Evolutionary conservation across 2,888 invertebrate species (phyloP), one percentile per base, ranked within the genome.

Genomic region (Heliconius charithonia): DNA sequence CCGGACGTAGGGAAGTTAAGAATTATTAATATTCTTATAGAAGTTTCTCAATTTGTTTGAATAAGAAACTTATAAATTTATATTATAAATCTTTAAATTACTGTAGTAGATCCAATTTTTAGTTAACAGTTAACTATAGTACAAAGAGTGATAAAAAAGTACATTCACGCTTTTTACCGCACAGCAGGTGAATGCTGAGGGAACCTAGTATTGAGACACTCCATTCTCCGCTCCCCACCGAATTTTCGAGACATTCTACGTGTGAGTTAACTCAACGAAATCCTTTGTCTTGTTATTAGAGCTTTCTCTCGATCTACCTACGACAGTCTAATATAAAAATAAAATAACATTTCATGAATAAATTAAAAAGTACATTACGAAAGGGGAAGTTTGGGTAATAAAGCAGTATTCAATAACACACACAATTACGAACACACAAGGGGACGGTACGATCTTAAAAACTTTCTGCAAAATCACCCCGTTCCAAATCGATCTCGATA

Each of bases 381-480:
- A 45, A 69, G 9, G 45, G 9, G 12, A 1, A 10, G 16, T 7
- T 2, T 25, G 25, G 16, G 66, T 37, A 32, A 19, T 29, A 16
- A 25, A n/a, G 62, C 16, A 41, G 45, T 74, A 74, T 74, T 74
- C 45, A 74, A 74, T 74, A 74, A 65, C 63, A 29, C 45, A 65
- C 62, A 27, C 65, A 74, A 65, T 74, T 45, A 45, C 63, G 22
- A 74, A 74, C 41, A 65, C 74, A 45, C 74, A 22, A 74, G 74
- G 65, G 74, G 27, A 22, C 74, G 74, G 63, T 74, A 63, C 73
- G 63, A 12, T 41, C 41, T 41, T 25, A 27, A 63, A 74, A 74
- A 74, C 63, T 74, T 74, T 74, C 27, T 63, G 74, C 41, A 65
- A 45, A 74, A 74, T 74, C 65, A 65, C 65, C 29, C 6, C 63